A percentile compares a stretch with the other conserved stretches of the same genome.
These are phyloP conservation scores for Vesta saturnalis DNA, from an alignment of 2,888 invertebrate species.

Conservation along the genomic window DNA sequence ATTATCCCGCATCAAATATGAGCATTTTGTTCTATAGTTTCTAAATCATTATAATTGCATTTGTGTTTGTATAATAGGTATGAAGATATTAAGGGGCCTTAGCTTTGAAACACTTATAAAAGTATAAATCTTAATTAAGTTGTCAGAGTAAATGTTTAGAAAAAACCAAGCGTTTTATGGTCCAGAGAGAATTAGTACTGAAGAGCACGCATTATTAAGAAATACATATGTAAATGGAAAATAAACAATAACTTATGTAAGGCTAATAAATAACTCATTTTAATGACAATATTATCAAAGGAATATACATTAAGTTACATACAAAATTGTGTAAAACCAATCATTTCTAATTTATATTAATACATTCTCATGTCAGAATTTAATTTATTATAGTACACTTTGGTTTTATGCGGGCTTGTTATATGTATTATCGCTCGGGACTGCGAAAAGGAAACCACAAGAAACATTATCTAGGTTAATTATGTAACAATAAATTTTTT, in stretches of 20 bases:
- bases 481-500: slow-evolving; percentile 26
- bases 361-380: slow-evolving; percentile 39
- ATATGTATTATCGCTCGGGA: slow-evolving; percentile 29
- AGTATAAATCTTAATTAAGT: neutral
- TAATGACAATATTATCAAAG: slow-evolving; percentile 30
- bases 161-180: neutral
- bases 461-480: slow-evolving; percentile 32
- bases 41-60: neutral
- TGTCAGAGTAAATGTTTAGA: neutral
- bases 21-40: neutral
- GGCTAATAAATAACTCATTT: slow-evolving; percentile 30
- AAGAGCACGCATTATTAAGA: no score
- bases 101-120: neutral
- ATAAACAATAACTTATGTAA: neutral
- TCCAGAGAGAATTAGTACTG: neutral
- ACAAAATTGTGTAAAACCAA: slow-evolving; percentile 39
- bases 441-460: slow-evolving; percentile 36
- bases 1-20: neutral
- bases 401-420: slow-evolving; percentile 36
- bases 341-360: slow-evolving; percentile 34
- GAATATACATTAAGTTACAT: slow-evolving; percentile 18
- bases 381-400: slow-evolving; percentile 40
- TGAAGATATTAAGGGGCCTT: neutral
- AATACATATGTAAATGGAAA: neutral
- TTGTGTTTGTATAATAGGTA: neutral